Base-by-base conservation (phyloP, 2,797 vertebrate genomes). In the Smutsia temminckii region DNA sequence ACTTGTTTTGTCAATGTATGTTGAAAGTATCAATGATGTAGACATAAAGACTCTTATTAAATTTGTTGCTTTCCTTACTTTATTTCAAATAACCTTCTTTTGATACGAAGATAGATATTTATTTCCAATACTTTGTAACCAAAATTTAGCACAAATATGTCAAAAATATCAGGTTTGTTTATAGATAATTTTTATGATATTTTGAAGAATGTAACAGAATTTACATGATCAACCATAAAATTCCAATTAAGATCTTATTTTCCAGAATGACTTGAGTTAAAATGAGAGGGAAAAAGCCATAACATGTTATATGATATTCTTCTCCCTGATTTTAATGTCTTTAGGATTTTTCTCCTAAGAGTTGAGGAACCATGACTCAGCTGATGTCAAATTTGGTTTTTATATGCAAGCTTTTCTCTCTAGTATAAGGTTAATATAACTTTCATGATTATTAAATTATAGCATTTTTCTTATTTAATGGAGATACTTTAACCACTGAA, bases 381-480 rank as follows among this genome's bases (percentile, higher is more conserved):
- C 14, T 81, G 71, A 32, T 77, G 16, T 81, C 57, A 91, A 29
- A 77, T 61, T 85, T 77, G 23, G 18, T 7, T 80, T 86, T 80
- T 49, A 91, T 66, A 6, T 85, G 23, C 79, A 83, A 4, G 2
- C 6, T 37, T 69, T 94, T 27, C 13, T 77, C 32, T 88, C 40
- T 25, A 46, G 13, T 34, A 74, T 53, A 21, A 46, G 10, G 74
- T 68, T 68, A 83, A 55, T 59, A 21, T 72, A 94, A 86, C 21
- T 92, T 79, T 63, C 23, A 32, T 34, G 21, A 63, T 49, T 66
- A 49, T 93, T 91, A 91, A 66, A 40, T 37, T 66, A 40, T 74
- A 53, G 6, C 16, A 42, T 68, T 69, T 95, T 92, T 88, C 91
- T 85, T 71, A 79, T 68, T 93, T 90, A 92, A 78, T 95, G 34